Percentiles rank a stretch among this genome's conserved stretches.
phyloP scores from a whole-genome alignment of 1,140 invertebrate genomes.

The Carcinoscorpius rotundicauda region DNA sequence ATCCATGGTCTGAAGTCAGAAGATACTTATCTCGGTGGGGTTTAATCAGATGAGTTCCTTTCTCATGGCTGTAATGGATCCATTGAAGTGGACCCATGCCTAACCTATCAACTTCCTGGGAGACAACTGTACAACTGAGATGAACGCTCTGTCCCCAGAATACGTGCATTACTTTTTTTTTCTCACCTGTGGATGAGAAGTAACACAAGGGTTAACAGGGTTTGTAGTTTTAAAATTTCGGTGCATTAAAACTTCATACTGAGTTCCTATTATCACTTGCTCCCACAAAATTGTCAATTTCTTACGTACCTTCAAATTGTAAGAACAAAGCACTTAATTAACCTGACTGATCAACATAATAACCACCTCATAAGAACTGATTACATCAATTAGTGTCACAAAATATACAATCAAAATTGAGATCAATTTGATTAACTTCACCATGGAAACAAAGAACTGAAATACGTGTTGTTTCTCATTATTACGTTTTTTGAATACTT shows the following conservation, averaged over 20 bases:
- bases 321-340: too few species aligned
- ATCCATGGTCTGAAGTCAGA: slow-evolving; percentile 75
- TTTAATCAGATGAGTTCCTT: slow-evolving; percentile 40
- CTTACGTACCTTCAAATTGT: too few species aligned
- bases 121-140: slow-evolving; percentile 81
- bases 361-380: too few species aligned
- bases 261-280: neutral
- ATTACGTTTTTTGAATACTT: too few species aligned
- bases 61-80: slow-evolving; percentile 77
- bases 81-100: slow-evolving; percentile 17
- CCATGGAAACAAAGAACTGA: too few species aligned
- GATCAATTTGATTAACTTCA: too few species aligned
- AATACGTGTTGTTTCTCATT: too few species aligned
- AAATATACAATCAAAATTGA: too few species aligned
- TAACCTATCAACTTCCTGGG: slow-evolving; percentile 41
- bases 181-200: slow-evolving; percentile 31
- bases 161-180: slow-evolving; percentile 66
- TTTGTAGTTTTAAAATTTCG: neutral
- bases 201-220: neutral
- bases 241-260: neutral
- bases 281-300: neutral
- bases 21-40: slow-evolving; percentile 75
- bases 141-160: slow-evolving; percentile 88
- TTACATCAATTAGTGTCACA: too few species aligned
- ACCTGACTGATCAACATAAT: too few species aligned